Conservation (phyloP, 2,888 invertebrate genomes). For the Himalopsyche tibetana region DNA sequence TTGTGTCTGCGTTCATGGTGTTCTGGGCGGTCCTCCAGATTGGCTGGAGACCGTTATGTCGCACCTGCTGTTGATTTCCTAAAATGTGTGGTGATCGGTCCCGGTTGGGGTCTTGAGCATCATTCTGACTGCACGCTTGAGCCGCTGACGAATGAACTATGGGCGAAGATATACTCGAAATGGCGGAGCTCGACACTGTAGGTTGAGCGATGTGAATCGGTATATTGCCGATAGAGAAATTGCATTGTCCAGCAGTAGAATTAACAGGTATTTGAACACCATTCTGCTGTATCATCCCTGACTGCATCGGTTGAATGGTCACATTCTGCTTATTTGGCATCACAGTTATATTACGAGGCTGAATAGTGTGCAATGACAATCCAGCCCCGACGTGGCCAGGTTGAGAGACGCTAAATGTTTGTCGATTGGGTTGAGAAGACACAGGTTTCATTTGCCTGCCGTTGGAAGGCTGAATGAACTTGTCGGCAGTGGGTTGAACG, state of each 20-base stretch:
- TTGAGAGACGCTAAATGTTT: conserved; percentile 62
- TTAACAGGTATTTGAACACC: conserved; percentile 69
- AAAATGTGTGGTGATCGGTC: conserved; percentile 8
- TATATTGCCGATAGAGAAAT: conserved; percentile 71
- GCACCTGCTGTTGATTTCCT: conserved; percentile 54
- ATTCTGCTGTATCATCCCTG: conserved; percentile 75
- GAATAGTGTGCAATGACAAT: conserved; percentile 58
- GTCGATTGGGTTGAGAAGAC: conserved; percentile 64
- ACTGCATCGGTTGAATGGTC: conserved; percentile 73
- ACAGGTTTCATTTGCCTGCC: conserved; percentile 75
- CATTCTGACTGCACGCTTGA: conserved; percentile 42
- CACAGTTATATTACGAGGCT: conserved; percentile 60
- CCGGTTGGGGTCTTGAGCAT: conserved; percentile 50
- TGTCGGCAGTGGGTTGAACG: conserved; percentile 75
- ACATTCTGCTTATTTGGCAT: conserved; percentile 71
- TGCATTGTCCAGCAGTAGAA: conserved; percentile 70
- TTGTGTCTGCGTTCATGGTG: conserved; percentile 50
- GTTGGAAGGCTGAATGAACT: conserved; percentile 67
- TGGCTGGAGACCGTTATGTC: conserved; percentile 53
- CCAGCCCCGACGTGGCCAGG: conserved; percentile 62
- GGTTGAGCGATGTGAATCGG: conserved; percentile 74
- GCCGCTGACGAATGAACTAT: conserved; percentile 52
- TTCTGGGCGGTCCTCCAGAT: conserved; percentile 61
- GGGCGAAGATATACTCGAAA: conserved; percentile 69
- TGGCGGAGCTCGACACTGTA: conserved; percentile 73